phyloP scores from a whole-genome alignment of 2,888 invertebrate species.

The Tinea trinotella region DNA sequence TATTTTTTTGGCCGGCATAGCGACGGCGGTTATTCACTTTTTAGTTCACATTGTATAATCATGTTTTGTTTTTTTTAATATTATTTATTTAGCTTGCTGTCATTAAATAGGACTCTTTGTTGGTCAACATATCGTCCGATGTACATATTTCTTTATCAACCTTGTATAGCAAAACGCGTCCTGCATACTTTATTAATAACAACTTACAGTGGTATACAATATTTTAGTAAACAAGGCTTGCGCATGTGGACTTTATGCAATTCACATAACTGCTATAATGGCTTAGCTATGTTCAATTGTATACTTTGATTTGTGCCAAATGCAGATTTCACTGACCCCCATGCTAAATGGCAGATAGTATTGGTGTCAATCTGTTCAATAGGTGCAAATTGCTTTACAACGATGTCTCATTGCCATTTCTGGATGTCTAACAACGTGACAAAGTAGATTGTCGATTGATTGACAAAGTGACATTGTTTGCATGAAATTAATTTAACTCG shows the following conservation, averaged over 20 bases:
- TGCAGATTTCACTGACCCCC: slow-evolving; percentile 9
- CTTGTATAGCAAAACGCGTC: slow-evolving; percentile 31
- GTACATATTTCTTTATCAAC: slow-evolving; percentile 34
- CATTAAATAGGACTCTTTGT: not conserved
- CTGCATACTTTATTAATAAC: slow-evolving; percentile 26
- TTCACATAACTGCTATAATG: not conserved
- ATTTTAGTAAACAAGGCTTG: not conserved
- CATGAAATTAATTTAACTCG: too few species aligned
- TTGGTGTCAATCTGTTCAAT: slow-evolving; percentile 2
- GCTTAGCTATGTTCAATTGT: not conserved
- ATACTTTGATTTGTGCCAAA: not conserved
- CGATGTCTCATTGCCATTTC: too few species aligned
- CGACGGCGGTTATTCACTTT: too few species aligned
- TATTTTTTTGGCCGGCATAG: too few species aligned
- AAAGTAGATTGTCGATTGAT: too few species aligned
- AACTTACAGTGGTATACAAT: not conserved
- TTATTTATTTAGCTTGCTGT: too few species aligned
- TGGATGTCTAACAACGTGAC: too few species aligned
- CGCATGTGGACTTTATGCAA: not conserved
- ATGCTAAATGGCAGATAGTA: not conserved
- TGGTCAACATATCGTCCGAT: not conserved
- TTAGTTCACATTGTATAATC: too few species aligned
- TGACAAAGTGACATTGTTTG: too few species aligned
- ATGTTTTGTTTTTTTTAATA: too few species aligned
- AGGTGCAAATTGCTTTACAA: not conserved